Conservation (phyloP, 2,113 vertebrate species). For the Zosterops lateralis region DNA sequence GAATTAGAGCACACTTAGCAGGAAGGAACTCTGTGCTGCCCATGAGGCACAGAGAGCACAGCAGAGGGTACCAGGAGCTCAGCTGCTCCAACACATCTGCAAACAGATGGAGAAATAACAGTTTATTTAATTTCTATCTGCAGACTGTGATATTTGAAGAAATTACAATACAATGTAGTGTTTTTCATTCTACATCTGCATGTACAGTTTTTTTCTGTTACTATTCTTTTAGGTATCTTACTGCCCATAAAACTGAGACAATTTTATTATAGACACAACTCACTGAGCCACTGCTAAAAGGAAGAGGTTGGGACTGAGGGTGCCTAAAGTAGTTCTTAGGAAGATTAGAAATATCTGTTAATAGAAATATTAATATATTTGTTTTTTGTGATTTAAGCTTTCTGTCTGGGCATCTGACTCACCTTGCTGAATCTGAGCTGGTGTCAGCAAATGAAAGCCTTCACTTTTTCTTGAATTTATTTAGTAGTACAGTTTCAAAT, state of each 20-base stretch:
- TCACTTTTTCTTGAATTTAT: not conserved
- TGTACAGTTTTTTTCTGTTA: not conserved
- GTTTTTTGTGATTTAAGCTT: not conserved
- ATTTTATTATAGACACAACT: not conserved
- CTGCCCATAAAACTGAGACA: not conserved
- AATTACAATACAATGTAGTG: not conserved
- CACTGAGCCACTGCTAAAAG: not conserved
- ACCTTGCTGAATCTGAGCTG: not conserved
- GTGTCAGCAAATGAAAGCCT: not conserved
- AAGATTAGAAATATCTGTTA: slow-evolving; percentile 27
- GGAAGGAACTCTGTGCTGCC: not conserved
- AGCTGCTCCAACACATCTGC: not conserved
- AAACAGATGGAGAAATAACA: not conserved
- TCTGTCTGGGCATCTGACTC: not conserved
- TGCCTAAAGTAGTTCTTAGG: slow-evolving; percentile 29
- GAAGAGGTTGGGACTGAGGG: not conserved
- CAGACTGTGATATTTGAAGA: not conserved
- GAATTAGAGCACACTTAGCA: not conserved
- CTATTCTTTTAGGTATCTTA: not conserved
- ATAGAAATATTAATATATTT: not conserved
- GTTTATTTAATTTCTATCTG: not conserved
- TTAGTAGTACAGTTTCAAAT: not conserved
- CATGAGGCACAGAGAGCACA: not conserved
- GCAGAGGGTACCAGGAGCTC: not conserved
- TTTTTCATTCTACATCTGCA: not conserved